phyloP scores from a whole-genome alignment of 2,888 invertebrate genomes.

The Myathropa florea region DNA sequence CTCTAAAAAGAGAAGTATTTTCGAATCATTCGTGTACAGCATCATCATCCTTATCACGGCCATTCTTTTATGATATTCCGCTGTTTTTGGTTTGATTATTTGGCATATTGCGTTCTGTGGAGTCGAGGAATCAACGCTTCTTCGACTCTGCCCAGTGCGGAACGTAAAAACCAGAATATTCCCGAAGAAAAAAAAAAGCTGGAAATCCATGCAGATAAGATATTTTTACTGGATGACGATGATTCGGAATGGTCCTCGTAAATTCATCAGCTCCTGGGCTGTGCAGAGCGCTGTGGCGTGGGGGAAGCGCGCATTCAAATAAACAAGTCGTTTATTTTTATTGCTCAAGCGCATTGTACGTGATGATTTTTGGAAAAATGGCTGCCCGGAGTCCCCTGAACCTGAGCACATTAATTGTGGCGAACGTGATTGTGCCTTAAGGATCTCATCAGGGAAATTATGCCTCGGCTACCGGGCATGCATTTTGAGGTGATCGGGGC shows the following conservation, averaged over 20 bases:
- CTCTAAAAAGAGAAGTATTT: not conserved
- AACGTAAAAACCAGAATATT: not conserved
- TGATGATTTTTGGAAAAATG: conserved; percentile 66
- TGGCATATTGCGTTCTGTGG: conserved; percentile 22
- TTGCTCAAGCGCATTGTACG: conserved; percentile 56
- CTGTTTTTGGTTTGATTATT: conserved; percentile 24
- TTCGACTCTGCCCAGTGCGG: too few relatives aligned
- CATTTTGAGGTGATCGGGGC: not conserved
- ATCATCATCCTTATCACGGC: conserved; percentile 24
- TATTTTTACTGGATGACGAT: not conserved
- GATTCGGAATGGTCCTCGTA: conserved; percentile 22
- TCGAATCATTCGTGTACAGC: not conserved
- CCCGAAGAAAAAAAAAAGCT: not conserved
- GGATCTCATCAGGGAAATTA: conserved; percentile 61
- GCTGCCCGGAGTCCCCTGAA: conserved; percentile 61
- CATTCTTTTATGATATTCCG: conserved; percentile 4
- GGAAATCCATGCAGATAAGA: not conserved
- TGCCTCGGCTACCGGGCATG: conserved; percentile 7
- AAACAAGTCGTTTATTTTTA: conserved; percentile 71
- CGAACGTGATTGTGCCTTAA: conserved; percentile 62
- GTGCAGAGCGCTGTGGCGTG: not conserved
- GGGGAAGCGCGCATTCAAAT: conserved; percentile 46
- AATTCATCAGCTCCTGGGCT: conserved; percentile 36
- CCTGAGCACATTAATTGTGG: conserved; percentile 65
- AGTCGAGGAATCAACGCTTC: not conserved